Conservation (phyloP, 2,113 vertebrate genomes). For the Chiloscyllium plagiosum region DNA sequence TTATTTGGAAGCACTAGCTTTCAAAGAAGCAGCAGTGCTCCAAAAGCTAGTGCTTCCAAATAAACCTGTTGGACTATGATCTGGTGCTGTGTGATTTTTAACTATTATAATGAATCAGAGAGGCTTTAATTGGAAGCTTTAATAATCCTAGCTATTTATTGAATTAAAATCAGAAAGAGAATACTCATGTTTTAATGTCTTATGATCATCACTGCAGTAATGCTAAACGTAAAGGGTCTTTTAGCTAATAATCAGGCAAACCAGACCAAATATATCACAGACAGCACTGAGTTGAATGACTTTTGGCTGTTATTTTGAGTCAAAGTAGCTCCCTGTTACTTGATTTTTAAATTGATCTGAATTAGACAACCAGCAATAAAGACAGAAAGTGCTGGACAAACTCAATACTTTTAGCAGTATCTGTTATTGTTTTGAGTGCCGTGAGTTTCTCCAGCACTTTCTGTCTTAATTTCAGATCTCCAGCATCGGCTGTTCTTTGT, state of each 20-base stretch:
- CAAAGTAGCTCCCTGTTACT: background rate
- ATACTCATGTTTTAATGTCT: background rate
- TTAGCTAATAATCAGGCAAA: background rate
- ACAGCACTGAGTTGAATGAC: background rate
- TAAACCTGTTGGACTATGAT: too few relatives aligned
- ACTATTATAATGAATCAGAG: background rate
- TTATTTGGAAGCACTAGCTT: too few relatives aligned
- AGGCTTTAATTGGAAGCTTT: background rate
- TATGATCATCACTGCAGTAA: background rate
- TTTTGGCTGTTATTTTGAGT: background rate
- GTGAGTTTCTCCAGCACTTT: too few relatives aligned
- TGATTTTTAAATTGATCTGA: background rate
- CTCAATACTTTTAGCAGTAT: too few relatives aligned
- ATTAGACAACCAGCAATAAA: background rate
- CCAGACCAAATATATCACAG: background rate
- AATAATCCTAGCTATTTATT: background rate
- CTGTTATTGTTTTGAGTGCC: too few relatives aligned
- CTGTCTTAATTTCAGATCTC: too few relatives aligned
- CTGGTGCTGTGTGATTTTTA: background rate
- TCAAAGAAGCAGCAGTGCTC: too few relatives aligned
- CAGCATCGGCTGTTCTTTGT: too few relatives aligned
- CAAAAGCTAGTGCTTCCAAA: too few relatives aligned
- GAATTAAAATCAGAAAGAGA: background rate
- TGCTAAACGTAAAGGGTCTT: background rate
- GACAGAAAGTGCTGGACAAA: too few relatives aligned